These are phyloP conservation scores for Aptenodytes forsteri DNA, from an alignment of 2,113 vertebrate genomes.

Conservation along the genomic window DNA sequence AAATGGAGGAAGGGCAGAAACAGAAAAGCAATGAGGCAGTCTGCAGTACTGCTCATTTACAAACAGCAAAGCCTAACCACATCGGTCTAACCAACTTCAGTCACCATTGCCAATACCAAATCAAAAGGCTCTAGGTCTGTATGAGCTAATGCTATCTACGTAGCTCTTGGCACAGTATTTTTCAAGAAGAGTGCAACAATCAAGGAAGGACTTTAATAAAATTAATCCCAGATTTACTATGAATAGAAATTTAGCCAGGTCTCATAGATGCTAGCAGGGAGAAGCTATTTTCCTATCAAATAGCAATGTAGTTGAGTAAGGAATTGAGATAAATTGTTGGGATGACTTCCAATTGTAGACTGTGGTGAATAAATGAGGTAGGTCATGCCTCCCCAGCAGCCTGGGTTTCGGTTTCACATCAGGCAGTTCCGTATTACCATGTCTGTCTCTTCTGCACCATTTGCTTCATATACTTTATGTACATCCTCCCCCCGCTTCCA, in stretches of 20 bases:
- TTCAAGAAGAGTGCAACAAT: slow-evolving; percentile 14
- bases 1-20: not conserved
- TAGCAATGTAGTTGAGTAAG: slow-evolving; percentile 19
- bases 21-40: not conserved
- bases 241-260: slow-evolving; percentile 18
- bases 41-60: not conserved
- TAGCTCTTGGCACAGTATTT: slow-evolving; percentile 25
- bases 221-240: slow-evolving; percentile 53
- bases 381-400: slow-evolving; percentile 17
- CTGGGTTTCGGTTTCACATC: slow-evolving; percentile 47
- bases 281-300: slow-evolving; percentile 37
- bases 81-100: not conserved
- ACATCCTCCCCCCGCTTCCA: not conserved
- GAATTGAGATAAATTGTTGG: slow-evolving; percentile 55
- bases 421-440: not conserved
- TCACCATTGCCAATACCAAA: not conserved
- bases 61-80: not conserved
- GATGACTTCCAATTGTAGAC: slow-evolving; percentile 8
- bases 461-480: slow-evolving; percentile 18
- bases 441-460: slow-evolving; percentile 48
- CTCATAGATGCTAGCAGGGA: not conserved
- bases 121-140: not conserved
- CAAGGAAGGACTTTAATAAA: slow-evolving; percentile 31
- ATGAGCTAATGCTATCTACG: slow-evolving; percentile 9
- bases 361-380: slow-evolving; percentile 44